Evolutionary conservation across 1,140 invertebrate species (phyloP).

Genomic region (Goniozus legneri): DNA sequence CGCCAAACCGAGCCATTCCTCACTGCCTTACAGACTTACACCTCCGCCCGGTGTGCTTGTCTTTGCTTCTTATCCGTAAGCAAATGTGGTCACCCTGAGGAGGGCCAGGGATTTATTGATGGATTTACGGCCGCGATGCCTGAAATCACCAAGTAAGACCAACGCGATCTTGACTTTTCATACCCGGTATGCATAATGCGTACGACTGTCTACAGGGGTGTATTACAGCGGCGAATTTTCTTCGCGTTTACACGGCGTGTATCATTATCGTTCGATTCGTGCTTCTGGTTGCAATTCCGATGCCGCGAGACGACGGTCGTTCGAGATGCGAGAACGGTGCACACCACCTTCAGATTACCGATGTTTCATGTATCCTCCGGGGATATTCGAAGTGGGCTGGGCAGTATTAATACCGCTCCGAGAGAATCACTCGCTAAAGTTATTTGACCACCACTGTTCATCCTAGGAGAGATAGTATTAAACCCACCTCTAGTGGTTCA

Average conservation of each 20-base stretch:
- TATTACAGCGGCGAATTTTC: conserved; percentile 10
- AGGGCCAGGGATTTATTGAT: conserved; percentile 46
- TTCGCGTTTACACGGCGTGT: not conserved
- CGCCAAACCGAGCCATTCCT: conserved; percentile 52
- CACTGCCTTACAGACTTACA: conserved; percentile 43
- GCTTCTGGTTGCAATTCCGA: not conserved
- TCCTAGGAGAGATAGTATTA: conserved; percentile 52
- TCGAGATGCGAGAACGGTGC: too few species aligned
- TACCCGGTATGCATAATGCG: too few species aligned
- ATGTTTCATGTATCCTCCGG: conserved; percentile 15
- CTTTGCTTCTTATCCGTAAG: conserved; percentile 49
- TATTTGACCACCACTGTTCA: conserved; percentile 54
- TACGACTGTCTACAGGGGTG: conserved; percentile 6
- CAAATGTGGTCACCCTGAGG: conserved; percentile 41
- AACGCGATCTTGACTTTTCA: too few species aligned
- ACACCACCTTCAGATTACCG: conserved; percentile 26
- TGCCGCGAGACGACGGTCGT: too few species aligned
- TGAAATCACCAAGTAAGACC: too few species aligned
- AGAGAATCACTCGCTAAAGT: conserved; percentile 49
- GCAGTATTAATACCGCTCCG: conserved; percentile 46
- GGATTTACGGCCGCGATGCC: conserved; percentile 41
- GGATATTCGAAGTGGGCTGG: conserved; percentile 36
- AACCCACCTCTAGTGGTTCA: conserved; percentile 40
- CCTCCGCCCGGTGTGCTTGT: conserved; percentile 39
- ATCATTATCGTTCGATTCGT: not conserved